These are phyloP conservation scores for Ostrea denselamellosa DNA, from an alignment of 1,140 invertebrate genomes.

Conservation along the genomic window DNA sequence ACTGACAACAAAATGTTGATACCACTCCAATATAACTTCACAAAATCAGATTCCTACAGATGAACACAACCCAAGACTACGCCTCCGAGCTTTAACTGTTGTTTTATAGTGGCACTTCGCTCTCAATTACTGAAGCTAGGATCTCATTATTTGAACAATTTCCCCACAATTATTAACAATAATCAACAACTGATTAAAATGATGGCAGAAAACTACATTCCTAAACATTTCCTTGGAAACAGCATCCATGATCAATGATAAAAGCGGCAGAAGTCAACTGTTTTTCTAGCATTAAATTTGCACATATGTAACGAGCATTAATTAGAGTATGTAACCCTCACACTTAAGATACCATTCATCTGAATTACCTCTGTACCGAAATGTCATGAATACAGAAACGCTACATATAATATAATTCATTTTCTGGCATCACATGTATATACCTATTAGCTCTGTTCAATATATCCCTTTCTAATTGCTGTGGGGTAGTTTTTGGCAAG, in stretches of 20 bases:
- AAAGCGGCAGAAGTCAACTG: neutral
- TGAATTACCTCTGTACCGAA: no score
- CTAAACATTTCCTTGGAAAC: neutral
- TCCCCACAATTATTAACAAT: neutral
- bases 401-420: no score
- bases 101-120: neutral
- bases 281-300: no score
- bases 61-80: no score
- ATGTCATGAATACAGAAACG: no score
- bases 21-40: neutral
- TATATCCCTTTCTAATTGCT: no score
- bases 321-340: no score
- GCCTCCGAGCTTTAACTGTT: neutral
- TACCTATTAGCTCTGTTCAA: no score
- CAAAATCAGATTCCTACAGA: neutral
- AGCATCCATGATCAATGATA: neutral
- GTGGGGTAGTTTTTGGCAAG: no score
- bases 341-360: neutral
- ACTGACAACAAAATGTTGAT: conserved; percentile 24
- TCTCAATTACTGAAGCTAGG: neutral
- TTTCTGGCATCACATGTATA: no score
- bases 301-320: no score
- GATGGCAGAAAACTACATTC: no score
- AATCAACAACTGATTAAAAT: neutral
- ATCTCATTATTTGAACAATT: neutral